phyloP scores from a whole-genome alignment of 2,888 invertebrate genomes.

The Clistopyga incitator region DNA sequence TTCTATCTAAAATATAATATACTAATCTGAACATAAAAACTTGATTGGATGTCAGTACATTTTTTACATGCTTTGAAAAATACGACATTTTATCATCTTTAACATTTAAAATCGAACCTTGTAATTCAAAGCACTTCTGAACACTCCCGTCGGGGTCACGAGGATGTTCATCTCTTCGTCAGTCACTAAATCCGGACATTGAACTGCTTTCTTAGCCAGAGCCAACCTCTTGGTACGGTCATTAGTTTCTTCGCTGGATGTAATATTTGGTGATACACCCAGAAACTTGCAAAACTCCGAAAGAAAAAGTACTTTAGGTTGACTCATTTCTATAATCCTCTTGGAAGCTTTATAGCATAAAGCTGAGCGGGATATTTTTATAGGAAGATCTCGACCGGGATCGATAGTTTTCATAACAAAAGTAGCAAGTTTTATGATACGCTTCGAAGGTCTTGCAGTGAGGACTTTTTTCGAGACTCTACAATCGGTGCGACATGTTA shows the following conservation, averaged over 20 bases:
- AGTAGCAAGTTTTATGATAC: conserved; percentile 67
- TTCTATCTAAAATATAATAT: too few relatives aligned
- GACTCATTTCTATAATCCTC: conserved; percentile 71
- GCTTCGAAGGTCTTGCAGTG: conserved; percentile 62
- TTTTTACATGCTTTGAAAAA: not conserved
- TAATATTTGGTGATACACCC: conserved; percentile 4
- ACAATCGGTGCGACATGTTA: conserved; percentile 44
- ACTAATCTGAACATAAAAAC: too few relatives aligned
- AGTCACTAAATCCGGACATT: conserved; percentile 69
- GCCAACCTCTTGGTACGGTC: conserved; percentile 13
- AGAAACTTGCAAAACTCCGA: conserved; percentile 67
- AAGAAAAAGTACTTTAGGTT: conserved; percentile 54
- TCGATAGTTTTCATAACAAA: conserved; percentile 60
- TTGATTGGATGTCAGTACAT: too few relatives aligned
- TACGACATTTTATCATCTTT: not conserved
- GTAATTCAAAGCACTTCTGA: conserved; percentile 71
- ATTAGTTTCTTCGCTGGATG: conserved; percentile 32
- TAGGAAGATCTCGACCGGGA: conserved; percentile 69
- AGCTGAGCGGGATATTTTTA: conserved; percentile 68
- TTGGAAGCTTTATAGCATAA: conserved; percentile 71
- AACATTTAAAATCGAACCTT: conserved; percentile 64
- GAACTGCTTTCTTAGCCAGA: conserved; percentile 64
- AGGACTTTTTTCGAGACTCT: conserved; percentile 69
- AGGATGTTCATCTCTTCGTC: conserved; percentile 70
- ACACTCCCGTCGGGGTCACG: conserved; percentile 71